phyloP scores from a whole-genome alignment of 2,888 invertebrate genomes.

The Dolichopus griseipennis region DNA sequence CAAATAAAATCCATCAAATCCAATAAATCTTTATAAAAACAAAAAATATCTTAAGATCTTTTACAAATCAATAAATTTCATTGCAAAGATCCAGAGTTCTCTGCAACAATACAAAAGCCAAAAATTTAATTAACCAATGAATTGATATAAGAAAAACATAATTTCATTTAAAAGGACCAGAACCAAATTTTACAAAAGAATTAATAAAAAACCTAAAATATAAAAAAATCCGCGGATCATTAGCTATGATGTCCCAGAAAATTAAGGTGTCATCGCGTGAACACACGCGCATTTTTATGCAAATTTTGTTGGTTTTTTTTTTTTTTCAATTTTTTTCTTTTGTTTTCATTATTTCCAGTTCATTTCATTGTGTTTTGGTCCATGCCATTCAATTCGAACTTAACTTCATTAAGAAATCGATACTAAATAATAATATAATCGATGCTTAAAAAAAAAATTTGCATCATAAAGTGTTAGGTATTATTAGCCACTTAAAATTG shows the following conservation, averaged over 20 bases:
- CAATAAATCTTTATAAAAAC: no score
- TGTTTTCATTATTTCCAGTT: background rate
- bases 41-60: no score
- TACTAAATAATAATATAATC: no score
- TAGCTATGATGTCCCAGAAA: background rate
- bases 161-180: background rate
- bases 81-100: no score
- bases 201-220: background rate
- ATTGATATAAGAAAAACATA: background rate
- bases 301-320: background rate
- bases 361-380: background rate
- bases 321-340: background rate
- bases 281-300: slow-evolving; percentile 6
- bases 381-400: no score
- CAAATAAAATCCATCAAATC: no score
- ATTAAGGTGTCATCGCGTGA: slow-evolving; percentile 6
- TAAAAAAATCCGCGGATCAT: background rate
- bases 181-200: background rate
- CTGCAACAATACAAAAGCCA: no score
- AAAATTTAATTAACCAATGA: background rate
- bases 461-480: no score
- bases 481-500: no score
- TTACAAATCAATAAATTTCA: background rate
- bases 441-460: no score
- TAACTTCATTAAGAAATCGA: no score